A percentile compares a stretch with the other conserved stretches of the same genome.
phyloP scores from a whole-genome alignment of 2,888 invertebrate species.

The Chaetogeoica ovagalla region DNA sequence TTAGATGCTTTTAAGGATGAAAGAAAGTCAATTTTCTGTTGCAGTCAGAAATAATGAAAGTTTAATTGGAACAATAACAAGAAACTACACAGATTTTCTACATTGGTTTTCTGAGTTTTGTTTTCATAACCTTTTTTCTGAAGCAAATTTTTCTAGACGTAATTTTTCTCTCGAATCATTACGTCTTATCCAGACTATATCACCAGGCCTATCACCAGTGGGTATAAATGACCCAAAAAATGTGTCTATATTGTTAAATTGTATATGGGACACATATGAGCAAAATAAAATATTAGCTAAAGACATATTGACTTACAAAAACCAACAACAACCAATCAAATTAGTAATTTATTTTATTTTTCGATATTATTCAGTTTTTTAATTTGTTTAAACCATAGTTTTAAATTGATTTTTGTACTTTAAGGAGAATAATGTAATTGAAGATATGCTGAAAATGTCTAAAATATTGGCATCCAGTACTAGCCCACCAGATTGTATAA shows the following conservation, averaged over 20 bases:
- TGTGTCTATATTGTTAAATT: constrained; percentile 61
- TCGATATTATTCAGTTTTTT: not conserved
- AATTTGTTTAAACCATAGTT: not conserved
- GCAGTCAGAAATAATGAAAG: constrained; percentile 26
- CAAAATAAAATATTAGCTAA: constrained; percentile 72
- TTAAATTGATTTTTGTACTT: not conserved
- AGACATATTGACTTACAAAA: constrained; percentile 62
- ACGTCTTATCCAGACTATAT: constrained; percentile 57
- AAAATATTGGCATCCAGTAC: constrained; percentile 66
- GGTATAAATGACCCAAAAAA: constrained; percentile 57
- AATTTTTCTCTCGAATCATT: constrained; percentile 66
- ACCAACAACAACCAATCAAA: constrained; percentile 57
- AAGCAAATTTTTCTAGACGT: constrained; percentile 68
- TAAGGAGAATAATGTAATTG: constrained; percentile 54
- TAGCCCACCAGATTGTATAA: constrained; percentile 75
- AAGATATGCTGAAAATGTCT: constrained; percentile 13
- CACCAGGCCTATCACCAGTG: not conserved
- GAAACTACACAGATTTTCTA: constrained; percentile 62
- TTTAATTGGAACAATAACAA: constrained; percentile 54
- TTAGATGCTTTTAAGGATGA: constrained; percentile 47
- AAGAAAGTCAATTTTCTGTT: constrained; percentile 33
- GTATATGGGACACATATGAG: constrained; percentile 77
- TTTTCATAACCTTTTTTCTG: constrained; percentile 65
- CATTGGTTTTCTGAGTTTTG: constrained; percentile 63
- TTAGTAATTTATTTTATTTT: constrained; percentile 55